Evolutionary conservation across 1,140 invertebrate genomes (phyloP), one percentile per base, ranked within the genome.

Genomic region (Bathynomus jamesi): DNA sequence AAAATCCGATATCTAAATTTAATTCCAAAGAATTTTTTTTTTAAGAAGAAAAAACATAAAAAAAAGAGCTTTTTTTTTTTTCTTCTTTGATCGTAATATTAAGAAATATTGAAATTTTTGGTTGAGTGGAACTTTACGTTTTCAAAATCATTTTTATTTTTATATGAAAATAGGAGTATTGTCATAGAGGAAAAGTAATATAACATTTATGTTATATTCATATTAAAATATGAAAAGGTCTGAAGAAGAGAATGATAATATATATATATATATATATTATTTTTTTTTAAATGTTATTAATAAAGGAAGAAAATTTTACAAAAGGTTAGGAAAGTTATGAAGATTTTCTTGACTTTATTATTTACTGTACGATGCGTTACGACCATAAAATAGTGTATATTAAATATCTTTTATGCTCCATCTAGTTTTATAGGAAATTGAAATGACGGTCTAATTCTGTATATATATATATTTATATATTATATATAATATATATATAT

Each of bases 101-200:
- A 53, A 53, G 21, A 53, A 53, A 53, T 53, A 53, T 53, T 53
- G 40, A 53, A 53, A 53, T 53, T 53, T 53, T 53, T 53, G 40
- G 40, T 53, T 53, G 40, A 53, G 40, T 53, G 40, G 1, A 21
- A 53, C 21, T 53, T 21, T 17, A 53, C 40, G 40, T 53, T 53
- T 53, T 53, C 40, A 1, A 53, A 53, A 53, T 53, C 1, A 53
- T 53, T 53, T 53, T 53, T 53, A 53, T 53, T 53, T 53, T 53
- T 21, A 11, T 53, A 17, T 5, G 2, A 53, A 53, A 53, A 53
- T 53, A 53, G 40, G 21, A 21, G 2, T 53, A 53, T 53, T 53
- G 40, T 53, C 40, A 53, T 17, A 53, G 21, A 53, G 21, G 40
- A 53, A 53, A 53, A 53, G 40, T 53, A 17, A 53, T 53, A 53